A percentile compares a stretch with the other conserved stretches of the same genome.
phyloP scores from a whole-genome alignment of 2,797 vertebrate species.

The Acipenser transmontanus region DNA sequence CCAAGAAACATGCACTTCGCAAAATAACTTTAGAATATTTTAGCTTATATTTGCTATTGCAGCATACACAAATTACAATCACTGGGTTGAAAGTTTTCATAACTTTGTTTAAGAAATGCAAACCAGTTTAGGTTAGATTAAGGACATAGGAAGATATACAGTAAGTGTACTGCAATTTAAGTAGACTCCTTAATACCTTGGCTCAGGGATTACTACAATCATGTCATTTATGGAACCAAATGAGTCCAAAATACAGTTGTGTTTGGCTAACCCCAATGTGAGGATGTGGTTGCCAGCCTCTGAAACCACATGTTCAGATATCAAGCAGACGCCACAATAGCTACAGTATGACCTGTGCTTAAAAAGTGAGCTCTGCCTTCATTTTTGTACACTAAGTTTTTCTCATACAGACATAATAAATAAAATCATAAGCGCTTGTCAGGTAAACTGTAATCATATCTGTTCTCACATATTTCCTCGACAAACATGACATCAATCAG shows the following conservation, averaged over 20 bases:
- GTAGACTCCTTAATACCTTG: constrained; percentile 58
- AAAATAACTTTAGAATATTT: too few relatives aligned
- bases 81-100: too few relatives aligned
- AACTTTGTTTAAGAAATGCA: too few relatives aligned
- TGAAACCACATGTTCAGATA: constrained; percentile 58
- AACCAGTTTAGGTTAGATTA: background rate
- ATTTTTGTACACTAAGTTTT: background rate
- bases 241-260: constrained; percentile 62
- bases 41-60: too few relatives aligned
- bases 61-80: too few relatives aligned
- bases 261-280: constrained; percentile 65
- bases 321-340: constrained; percentile 46
- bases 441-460: constrained; percentile 6
- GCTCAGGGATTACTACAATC: constrained; percentile 55
- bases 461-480: background rate
- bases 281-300: constrained; percentile 66
- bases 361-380: constrained; percentile 25
- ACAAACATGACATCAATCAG: too few relatives aligned
- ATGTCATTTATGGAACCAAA: constrained; percentile 59
- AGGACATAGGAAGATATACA: constrained; percentile 20
- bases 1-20: too few relatives aligned
- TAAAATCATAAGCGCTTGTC: background rate
- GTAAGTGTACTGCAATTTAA: constrained; percentile 48
- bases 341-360: constrained; percentile 39
- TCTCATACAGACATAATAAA: constrained; percentile 1